phyloP scores from a whole-genome alignment of 2,888 invertebrate genomes.

The Conus canariensis region DNA sequence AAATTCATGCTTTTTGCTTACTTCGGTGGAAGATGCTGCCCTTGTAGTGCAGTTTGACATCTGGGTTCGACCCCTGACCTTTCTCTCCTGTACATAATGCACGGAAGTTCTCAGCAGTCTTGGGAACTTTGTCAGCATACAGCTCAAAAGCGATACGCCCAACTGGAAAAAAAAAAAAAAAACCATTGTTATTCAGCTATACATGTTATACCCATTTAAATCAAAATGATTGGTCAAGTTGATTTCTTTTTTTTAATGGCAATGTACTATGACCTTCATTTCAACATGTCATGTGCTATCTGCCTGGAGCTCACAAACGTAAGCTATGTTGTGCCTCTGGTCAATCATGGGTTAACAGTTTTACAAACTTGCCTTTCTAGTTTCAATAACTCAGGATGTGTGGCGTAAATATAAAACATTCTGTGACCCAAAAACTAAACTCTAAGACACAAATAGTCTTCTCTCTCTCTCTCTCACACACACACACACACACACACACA shows the following conservation, averaged over 20 bases:
- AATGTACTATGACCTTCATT: too few relatives aligned
- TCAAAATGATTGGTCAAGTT: too few relatives aligned
- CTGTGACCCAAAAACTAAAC: background rate
- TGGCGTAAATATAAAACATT: background rate
- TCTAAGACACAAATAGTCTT: background rate
- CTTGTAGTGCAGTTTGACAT: slow-evolving; percentile 79
- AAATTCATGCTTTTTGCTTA: slow-evolving; percentile 54
- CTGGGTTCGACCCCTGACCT: slow-evolving; percentile 71
- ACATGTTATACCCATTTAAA: too few relatives aligned
- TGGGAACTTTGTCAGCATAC: slow-evolving; percentile 74
- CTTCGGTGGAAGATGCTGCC: slow-evolving; percentile 77
- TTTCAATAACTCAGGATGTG: too few relatives aligned
- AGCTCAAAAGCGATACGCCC: slow-evolving; percentile 77
- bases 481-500: too few relatives aligned
- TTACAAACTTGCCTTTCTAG: too few relatives aligned
- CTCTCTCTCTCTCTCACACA: too few relatives aligned
- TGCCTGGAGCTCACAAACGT: too few relatives aligned
- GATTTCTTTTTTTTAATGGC: too few relatives aligned
- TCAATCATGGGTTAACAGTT: too few relatives aligned
- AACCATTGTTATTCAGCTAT: background rate
- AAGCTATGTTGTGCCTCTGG: too few relatives aligned
- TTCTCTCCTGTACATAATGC: slow-evolving; percentile 79
- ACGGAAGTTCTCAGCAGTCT: slow-evolving; percentile 78
- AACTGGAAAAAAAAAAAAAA: slow-evolving; percentile 53
- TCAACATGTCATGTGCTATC: too few relatives aligned